Conservation (phyloP, 2,888 invertebrate genomes). For the Lasioglossum vierecki region DNA sequence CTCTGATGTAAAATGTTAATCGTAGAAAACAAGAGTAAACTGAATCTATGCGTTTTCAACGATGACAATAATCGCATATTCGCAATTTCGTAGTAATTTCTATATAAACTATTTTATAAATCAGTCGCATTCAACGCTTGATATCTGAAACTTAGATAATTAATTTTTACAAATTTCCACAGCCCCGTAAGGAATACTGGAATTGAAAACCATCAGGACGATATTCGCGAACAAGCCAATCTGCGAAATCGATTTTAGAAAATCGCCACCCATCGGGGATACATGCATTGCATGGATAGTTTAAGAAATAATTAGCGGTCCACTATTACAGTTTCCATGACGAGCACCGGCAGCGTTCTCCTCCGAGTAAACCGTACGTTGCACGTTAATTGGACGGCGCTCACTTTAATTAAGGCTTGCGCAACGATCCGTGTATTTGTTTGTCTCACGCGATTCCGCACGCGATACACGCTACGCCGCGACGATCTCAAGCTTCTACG, state of each 20-base stretch:
- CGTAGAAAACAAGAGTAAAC: too few species aligned
- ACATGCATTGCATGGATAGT: background rate
- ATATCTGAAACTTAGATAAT: background rate
- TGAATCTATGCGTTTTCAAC: too few species aligned
- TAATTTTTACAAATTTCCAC: background rate
- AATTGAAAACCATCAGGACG: background rate
- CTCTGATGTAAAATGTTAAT: too few species aligned
- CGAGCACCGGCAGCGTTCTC: conserved; percentile 34
- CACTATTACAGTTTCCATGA: conserved; percentile 40
- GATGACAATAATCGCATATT: too few species aligned
- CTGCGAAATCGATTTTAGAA: background rate
- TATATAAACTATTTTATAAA: too few species aligned
- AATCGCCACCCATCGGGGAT: background rate
- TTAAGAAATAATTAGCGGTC: conserved; percentile 26
- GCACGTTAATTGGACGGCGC: conserved; percentile 62
- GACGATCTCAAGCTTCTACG: conserved; percentile 3
- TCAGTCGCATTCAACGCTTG: too few species aligned
- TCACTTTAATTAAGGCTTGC: conserved; percentile 64
- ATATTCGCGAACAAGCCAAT: background rate
- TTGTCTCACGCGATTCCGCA: conserved; percentile 58
- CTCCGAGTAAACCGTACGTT: conserved; percentile 50
- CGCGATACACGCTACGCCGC: conserved; percentile 35
- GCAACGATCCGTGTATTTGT: conserved; percentile 63
- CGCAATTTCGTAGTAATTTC: too few species aligned
- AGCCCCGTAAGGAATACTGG: background rate